Base-by-base conservation (phyloP, 2,797 vertebrate genomes). In the Epinephelus coioides region DNA sequence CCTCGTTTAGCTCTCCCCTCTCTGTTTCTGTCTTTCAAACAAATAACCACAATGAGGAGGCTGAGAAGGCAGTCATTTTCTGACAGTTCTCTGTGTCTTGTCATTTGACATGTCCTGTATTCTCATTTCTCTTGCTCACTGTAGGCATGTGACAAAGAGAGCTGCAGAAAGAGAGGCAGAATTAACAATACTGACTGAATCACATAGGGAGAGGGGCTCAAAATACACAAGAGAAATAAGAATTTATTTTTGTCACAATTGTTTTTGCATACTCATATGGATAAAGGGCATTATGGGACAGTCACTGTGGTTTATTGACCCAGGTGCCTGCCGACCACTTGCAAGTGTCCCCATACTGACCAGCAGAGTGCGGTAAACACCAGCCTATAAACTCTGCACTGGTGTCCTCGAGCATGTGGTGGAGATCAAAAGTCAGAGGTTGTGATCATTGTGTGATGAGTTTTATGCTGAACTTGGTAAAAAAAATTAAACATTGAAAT, bases 361-460 rank as follows among this genome's bases (percentile, higher is more conserved):
- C 92, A 94, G 79, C 83, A 92, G 92, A 81, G 88, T 9, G 86
- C 90, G 88, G 87, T 85, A 75, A 74, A 2, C 54, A 60, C 64
- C 68, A 76, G 69, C 2, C n/a, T 73, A 63, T 74, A 3, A 85
- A 73, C 49, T 18, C n/a, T 21, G 10, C 19, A 38, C 38, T 64
- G 4, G 5, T 5, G 15, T 44, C 30, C 53, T 64, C 25, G 3
- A 66, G 40, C 23, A 27, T 13, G 43, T 0, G 3, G 15, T 7
- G 0, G 13, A 56, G 23, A 18, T 7, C 1, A 47, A 17, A 67
- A 43, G 19, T 21, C 61, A 43, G 3, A n/a, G 3, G 25, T 0
- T 51, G 53, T 17, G 1, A 9, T 57, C 0, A 12, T 46, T 67
- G 27, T 44, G 4, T n/a, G 11, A 50, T 62, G 21, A 34, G 1